Evolutionary conservation across 2,888 invertebrate species (phyloP), one percentile per base, ranked within the genome.

Genomic region (Vandiemenella viatica): DNA sequence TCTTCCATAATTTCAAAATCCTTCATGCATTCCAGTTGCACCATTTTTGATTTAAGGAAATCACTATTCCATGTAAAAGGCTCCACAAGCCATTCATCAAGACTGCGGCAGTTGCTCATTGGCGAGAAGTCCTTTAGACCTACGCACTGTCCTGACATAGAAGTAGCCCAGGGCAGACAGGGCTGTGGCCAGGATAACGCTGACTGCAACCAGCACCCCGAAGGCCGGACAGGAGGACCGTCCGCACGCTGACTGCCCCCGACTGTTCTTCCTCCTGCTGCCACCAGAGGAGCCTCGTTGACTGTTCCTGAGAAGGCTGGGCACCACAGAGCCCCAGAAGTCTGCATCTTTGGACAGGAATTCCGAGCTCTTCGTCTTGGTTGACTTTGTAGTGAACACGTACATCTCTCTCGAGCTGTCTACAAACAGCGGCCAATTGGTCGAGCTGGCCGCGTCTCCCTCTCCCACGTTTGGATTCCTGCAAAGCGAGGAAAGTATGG

Each of bases 291-390:
- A 32, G 19, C 18, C 8, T 13, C 46, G 26, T 10, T 42, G 50
- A 10, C 21, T 17, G 46, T 19, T 22, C 8, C 41, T 46, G n/a
- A 47, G 17, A 5, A 50, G 37, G 37, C 43, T 18, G 3, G 48
- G 45, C 18, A 49, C 49, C 16, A 51, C 50, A 10, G n/a, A 18
- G 5, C 44, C 19, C 55, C 55, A 55, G 43, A 55, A 55, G 32
- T 52, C 46, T 20, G 54, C 43, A 17, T 54, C 54, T 16, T 46
- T 47, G 15, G 51, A 46, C 15, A 54, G 38, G 32, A 37, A 50
- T 1, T 48, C 32, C 3, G 54, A 46, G 1, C 48, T 49, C 13
- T 26, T 42, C 1, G 37, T 7, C 2, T 20, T 16, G 7, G 45
- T 49, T 4, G 45, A n/a, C 7, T 17, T 43, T 20, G 46, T 20